Evolutionary conservation across 1,140 invertebrate species (phyloP), one percentile per base, ranked within the genome.

Genomic region (Cephus cinctus): DNA sequence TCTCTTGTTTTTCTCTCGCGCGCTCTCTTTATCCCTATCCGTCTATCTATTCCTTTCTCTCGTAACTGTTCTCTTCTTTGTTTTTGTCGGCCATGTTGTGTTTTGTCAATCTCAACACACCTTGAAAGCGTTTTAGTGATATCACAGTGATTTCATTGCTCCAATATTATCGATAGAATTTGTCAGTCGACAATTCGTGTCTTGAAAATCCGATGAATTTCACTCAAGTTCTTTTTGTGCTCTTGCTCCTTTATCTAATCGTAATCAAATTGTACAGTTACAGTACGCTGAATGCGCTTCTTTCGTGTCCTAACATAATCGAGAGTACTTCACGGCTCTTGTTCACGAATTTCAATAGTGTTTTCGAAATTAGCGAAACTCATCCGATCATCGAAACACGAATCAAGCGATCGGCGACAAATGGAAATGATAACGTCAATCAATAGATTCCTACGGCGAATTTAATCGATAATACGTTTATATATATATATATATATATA

Each of bases 61-160:
- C 19, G 21, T 43, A 25, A 52, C 45, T 47, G 11, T 51, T 50
- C 15, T 18, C 53, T 15, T 36, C 19, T 14, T 6, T 35, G 16
- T 44, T 39, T 50, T 25, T 46, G 21, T 21, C 45, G 16, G 31
- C 44, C 36, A 41, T 41, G 18, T 21, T 21, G 21, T 27, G 15
- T 19, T 57, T 61, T 59, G 54, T 69, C 62, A 61, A 64, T 57
- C 61, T 62, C 58, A 54, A 65, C 61, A 65, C 65, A 72, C 57
- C 62, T 75, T 73, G 65, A 75, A 75, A 75, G 72, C 72, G 72
- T 73, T 75, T 75, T 72, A 75, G 72, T 70, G 72, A 75, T 75
- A 75, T 75, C 72, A 75, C 72, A 75, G 72, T 75, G 71, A 75
- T 73, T 75, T 75, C 72, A 75, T 75, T 75, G 72, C 71, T 75